Base-by-base conservation (phyloP, 2,888 invertebrate genomes). In the Troides oblongomaculatus region DNA sequence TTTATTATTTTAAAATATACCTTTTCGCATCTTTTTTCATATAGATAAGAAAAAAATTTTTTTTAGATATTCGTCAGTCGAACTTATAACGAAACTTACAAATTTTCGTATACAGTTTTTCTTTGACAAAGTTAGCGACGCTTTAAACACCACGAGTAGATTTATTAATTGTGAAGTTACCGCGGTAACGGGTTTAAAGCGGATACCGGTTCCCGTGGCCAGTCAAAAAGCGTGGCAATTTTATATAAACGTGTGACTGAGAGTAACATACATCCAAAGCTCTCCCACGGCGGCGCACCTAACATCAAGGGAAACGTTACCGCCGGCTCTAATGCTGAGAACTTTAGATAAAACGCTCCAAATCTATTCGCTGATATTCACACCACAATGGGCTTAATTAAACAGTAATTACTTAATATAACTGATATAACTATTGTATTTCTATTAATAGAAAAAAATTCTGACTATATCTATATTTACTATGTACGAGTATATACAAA, bases 141-240 rank as follows among this genome's bases (percentile, higher is more conserved):
- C 46, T 53, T 12, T 21, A 30, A 30, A 30, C 59, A 17, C 58
- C 58, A n/a, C 53, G 36, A 60, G 62, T 46, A 62, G 10, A 46
- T 58, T 8, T 25, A 60, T 77, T 76, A 71, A 74, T 74, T 74
- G 73, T 72, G 68, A 74, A 74, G 71, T 75, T 75, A 74, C 76
- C 72, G 71, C 75, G 74, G 72, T 81, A 83, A 83, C 83, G 82
- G 82, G 73, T 70, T 64, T 68, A 61, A 66, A 68, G 62, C 66
- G 64, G 74, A 74, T 79, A 80, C 81, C 82, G 81, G 80, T 83
- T 80, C 73, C 66, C 71, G 3, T 74, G 75, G 74, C 74, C 80
- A 79, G 81, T 81, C 82, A 78, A 83, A 83, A 84, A 82, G 78
- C 81, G 78, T 81, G 77, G 83, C 79, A 77, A 74, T 71, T 75